These are phyloP conservation scores for Lampris megalopsis DNA, from an alignment of 2,113 vertebrate genomes.

Conservation along the genomic window DNA sequence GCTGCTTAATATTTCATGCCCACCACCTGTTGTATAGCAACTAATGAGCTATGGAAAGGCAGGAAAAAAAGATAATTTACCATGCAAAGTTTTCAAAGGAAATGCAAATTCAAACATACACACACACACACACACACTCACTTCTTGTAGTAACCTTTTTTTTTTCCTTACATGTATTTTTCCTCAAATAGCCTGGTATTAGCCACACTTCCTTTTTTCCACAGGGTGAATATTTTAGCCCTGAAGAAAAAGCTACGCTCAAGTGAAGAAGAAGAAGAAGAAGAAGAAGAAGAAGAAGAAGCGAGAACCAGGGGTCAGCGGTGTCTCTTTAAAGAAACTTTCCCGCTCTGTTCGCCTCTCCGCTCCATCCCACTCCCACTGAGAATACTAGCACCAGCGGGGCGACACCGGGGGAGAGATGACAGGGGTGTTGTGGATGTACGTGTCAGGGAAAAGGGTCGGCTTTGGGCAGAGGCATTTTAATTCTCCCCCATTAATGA, in stretches of 20 bases:
- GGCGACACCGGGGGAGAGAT: constrained; percentile 71
- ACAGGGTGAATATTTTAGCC: constrained; percentile 96
- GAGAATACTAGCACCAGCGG: constrained; percentile 89
- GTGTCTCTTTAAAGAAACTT: constrained; percentile 91
- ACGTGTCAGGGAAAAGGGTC: constrained; percentile 93
- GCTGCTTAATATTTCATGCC: constrained; percentile 79
- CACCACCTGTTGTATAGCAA: constrained; percentile 77
- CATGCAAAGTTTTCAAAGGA: constrained; percentile 82
- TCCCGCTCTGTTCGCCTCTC: constrained; percentile 81
- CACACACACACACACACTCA: constrained; percentile 38
- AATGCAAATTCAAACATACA: constrained; percentile 74
- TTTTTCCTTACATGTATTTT: constrained; percentile 46
- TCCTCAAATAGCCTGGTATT: constrained; percentile 77
- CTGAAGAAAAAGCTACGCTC: constrained; percentile 92
- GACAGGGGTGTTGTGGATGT: constrained; percentile 90
- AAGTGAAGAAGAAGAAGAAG: constrained; percentile 72
- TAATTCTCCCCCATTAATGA: constrained; percentile 95
- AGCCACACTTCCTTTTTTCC: constrained; percentile 87
- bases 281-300: constrained; percentile 6
- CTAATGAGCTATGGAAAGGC: constrained; percentile 71
- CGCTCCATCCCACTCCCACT: constrained; percentile 75
- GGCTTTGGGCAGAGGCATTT: constrained; percentile 90
- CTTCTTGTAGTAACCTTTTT: too few relatives aligned
- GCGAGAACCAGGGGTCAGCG: constrained; percentile 91
- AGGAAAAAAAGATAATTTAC: constrained; percentile 71